phyloP scores from a whole-genome alignment of 2,113 vertebrate species.

The Phodopus roborovskii region DNA sequence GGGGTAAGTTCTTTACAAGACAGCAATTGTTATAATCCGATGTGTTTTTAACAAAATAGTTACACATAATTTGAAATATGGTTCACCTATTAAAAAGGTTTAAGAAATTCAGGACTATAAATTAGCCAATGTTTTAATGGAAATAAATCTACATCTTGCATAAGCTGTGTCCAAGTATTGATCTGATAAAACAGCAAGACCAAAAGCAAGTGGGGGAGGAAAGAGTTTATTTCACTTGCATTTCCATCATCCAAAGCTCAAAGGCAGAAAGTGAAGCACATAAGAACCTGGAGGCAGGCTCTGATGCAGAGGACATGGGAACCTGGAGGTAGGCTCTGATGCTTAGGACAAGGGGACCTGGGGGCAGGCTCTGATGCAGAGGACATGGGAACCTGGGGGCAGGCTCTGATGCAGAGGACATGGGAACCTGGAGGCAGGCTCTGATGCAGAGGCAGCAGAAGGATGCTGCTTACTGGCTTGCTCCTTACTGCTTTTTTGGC shows the following conservation, averaged over 20 bases:
- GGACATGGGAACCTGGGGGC: background rate
- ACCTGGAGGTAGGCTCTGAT: background rate
- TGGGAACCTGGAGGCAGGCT: background rate
- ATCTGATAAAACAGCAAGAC: background rate
- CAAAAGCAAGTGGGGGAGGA: background rate
- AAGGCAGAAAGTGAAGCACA: background rate
- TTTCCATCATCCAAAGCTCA: background rate
- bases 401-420: background rate
- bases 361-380: background rate
- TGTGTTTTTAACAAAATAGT: background rate
- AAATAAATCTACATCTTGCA: background rate
- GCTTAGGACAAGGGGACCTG: background rate
- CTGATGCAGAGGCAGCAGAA: background rate
- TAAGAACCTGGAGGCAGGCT: too few relatives aligned
- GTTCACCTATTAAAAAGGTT: background rate
- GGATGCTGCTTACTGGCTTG: background rate
- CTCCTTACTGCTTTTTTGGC: background rate
- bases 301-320: background rate
- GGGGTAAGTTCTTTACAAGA: background rate
- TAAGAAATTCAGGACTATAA: background rate
- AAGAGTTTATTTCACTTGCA: background rate
- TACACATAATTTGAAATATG: background rate
- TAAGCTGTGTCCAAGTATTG: background rate
- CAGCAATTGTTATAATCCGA: background rate
- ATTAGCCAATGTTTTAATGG: background rate